Evolutionary conservation across 2,888 invertebrate species (phyloP).

Genomic region (Chelonus formosanus): DNA sequence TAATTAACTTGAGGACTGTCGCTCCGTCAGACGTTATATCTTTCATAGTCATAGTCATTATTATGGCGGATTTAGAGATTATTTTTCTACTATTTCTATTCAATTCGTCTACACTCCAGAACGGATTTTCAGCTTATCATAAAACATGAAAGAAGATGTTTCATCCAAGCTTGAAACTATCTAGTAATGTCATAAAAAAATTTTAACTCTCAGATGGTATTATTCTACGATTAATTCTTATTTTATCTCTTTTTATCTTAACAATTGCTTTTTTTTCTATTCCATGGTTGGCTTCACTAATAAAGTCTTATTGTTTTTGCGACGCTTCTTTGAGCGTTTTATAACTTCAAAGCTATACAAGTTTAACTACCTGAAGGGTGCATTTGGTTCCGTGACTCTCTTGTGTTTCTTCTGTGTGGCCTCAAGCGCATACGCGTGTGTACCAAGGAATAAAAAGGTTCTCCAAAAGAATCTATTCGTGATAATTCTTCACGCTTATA

Average conservation of each 20-base stretch:
- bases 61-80: constrained; percentile 33
- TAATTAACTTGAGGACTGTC: constrained; percentile 52
- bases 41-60: constrained; percentile 32
- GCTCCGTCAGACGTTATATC: constrained; percentile 12
- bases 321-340: constrained; percentile 53
- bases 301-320: constrained; percentile 62
- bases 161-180: too few relatives aligned
- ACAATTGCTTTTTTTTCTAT: constrained; percentile 23
- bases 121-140: too few relatives aligned
- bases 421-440: constrained; percentile 9
- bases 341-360: constrained; percentile 59
- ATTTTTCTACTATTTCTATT: not conserved
- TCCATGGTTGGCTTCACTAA: constrained; percentile 41
- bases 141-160: too few relatives aligned
- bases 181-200: too few relatives aligned
- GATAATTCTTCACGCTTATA: too few relatives aligned
- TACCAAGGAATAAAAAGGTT: too few relatives aligned
- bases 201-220: too few relatives aligned
- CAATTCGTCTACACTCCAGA: too few relatives aligned
- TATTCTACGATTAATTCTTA: too few relatives aligned
- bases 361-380: constrained; percentile 54
- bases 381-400: constrained; percentile 14
- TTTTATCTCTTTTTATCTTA: too few relatives aligned
- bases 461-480: too few relatives aligned
- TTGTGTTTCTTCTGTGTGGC: constrained; percentile 10